phyloP scores from a whole-genome alignment of 2,797 vertebrate species.

The Malurus splendens region DNA sequence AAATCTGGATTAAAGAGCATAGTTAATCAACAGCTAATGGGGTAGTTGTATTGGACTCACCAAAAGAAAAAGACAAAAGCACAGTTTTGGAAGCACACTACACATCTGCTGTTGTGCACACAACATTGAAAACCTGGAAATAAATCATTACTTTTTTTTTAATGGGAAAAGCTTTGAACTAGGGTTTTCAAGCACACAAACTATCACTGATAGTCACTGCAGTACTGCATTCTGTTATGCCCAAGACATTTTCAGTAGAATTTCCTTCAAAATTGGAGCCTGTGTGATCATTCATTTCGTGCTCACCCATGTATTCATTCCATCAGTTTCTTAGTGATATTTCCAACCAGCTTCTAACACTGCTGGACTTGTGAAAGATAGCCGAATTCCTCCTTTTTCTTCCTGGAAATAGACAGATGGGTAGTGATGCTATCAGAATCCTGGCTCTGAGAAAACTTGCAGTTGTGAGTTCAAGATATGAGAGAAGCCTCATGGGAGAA shows the following conservation, averaged over 20 bases:
- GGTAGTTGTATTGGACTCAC: not conserved
- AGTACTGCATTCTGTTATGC: not conserved
- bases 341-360: not conserved
- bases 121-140: not conserved
- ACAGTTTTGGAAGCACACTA: not conserved
- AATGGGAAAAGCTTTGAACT: not conserved
- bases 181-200: not conserved
- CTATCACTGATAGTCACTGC: not conserved
- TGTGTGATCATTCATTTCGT: not conserved
- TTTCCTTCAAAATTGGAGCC: not conserved
- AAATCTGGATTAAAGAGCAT: not conserved
- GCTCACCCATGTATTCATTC: not conserved
- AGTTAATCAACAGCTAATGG: not conserved
- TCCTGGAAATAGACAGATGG: conserved; percentile 17
- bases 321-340: not conserved
- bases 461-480: conserved; percentile 50
- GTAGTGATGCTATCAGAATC: conserved; percentile 42
- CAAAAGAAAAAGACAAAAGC: not conserved
- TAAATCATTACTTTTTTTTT: not conserved
- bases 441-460: conserved; percentile 47
- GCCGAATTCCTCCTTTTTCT: not conserved
- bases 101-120: not conserved
- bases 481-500: conserved; percentile 54
- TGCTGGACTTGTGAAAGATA: not conserved
- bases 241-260: not conserved